A percentile compares a stretch with the other conserved stretches of the same genome.
Conservation (phyloP, 2,797 vertebrate species). For the Hirundo rustica region DNA sequence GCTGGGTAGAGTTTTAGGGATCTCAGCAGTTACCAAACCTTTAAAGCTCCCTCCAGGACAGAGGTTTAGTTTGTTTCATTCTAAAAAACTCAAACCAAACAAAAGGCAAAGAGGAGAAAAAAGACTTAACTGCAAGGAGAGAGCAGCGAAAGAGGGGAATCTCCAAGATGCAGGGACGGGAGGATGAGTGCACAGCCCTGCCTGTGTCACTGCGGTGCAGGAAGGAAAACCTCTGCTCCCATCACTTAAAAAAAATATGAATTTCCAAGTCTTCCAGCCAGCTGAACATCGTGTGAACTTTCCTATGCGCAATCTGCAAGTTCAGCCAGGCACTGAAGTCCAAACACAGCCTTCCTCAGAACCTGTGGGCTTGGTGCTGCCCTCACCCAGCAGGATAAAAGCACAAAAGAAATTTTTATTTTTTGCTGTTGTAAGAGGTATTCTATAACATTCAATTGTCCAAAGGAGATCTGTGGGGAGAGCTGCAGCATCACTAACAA, state of each 20-base stretch:
- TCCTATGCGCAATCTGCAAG: not conserved
- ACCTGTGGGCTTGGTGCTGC: not conserved
- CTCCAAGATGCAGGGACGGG: not conserved
- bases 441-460: not conserved
- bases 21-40: not conserved
- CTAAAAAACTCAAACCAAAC: not conserved
- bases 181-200: not conserved
- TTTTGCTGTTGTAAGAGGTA: not conserved
- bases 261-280: not conserved
- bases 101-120: not conserved
- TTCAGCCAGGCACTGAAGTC: not conserved
- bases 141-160: not conserved
- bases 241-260: not conserved
- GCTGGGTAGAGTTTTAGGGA: not conserved
- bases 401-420: accelerated
- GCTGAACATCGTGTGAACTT: not conserved
- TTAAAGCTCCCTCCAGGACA: not conserved
- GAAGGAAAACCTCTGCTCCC: not conserved
- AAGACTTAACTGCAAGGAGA: not conserved
- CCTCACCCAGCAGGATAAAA: not conserved
- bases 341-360: not conserved
- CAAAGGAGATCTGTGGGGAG: not conserved
- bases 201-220: not conserved
- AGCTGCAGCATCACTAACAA: accelerated
- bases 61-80: not conserved